Evolutionary conservation across 1,140 invertebrate genomes (phyloP), one percentile per base, ranked within the genome.

Genomic region (Zophobas atratus): DNA sequence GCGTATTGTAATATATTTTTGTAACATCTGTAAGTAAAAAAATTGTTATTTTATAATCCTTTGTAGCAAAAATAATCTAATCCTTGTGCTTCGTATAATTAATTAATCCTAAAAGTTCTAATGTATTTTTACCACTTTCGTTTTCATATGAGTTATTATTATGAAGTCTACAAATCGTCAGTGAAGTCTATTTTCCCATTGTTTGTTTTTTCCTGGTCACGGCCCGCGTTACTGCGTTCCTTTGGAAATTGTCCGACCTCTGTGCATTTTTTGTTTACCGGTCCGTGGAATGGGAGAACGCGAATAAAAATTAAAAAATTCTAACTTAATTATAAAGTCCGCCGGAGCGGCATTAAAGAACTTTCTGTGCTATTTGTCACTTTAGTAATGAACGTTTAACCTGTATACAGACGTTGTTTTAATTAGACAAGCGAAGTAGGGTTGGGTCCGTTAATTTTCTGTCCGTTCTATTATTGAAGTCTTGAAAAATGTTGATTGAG

Each of bases 281-380:
- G 51, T 6, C 35, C 48, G 41, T 46, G 35, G 35, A 43, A 53
- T 36, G 38, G n/a, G 36, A 55, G n/a, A 36, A 55, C 51, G 38
- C 53, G 71, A 43, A 73, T 57, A 73, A 73, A 55, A 73, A 73
- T 56, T 73, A 57, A 49, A 73, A 73, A 55, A 73, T 53, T 67
- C 46, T 73, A 73, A 73, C 71, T 73, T 73, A 73, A 73, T 73
- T 73, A 73, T 55, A 39, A 73, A 73, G 71, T 73, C 71, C 38
- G 48, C 32, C 49, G 49, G 38, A 67, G 36, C 60, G 43, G 34
- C 60, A 67, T 73, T 73, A 53, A 73, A 57, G 71, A 73, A 73
- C 35, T 73, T 73, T 43, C 71, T 73, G 55, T 73, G 49, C 71
- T 73, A 73, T 73, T 73, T 73, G 71, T 73, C 71, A 57, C 39